Base-by-base conservation (phyloP, 2,888 invertebrate species). In the Polyommatus icarus region DNA sequence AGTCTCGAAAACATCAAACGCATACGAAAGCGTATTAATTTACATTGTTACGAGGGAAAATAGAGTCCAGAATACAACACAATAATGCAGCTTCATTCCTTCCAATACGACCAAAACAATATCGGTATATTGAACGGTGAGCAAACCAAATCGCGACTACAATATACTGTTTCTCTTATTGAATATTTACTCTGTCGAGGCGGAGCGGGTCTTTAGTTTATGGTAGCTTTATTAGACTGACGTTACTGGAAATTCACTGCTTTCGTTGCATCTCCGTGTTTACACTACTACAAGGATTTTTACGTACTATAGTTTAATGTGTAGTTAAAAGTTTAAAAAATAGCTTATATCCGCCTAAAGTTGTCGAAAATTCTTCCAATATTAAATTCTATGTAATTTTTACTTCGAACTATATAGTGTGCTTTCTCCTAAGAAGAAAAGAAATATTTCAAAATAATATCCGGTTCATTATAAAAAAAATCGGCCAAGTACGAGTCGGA, bases 101-200 rank as follows among this genome's bases (percentile, higher is more conserved):
- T 82, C 85, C 88, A 88, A 89, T 88, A 86, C 84, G 83, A 84
- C 84, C 84, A 85, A 88, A 89, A 90, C 90, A 91, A 91, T 90
- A 89, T 88, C 85, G 85, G 82, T 87, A 86, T 90, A 91, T 91
- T 91, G 90, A 89, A 86, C 84, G 88, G 84, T 83, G 88, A 89
- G 84, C 88, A 89, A 90, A 91, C 89, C 86, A 86, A 85, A 87
- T 86, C 84, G 84, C 81, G 85, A 85, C 82, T 85, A 86, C 89
- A 88, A 89, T 88, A 87, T 87, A 84, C 83, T 82, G 83, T 83
- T 84, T 81, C 86, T 86, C 86, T 88, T 91, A 90, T 90, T 91
- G 88, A 88, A 90, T 90, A 89, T 91, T 91, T 90, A 88, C 87
- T 85, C 83, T 84, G 86, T 80, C 82, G 82, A 82, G 83, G 84